These are phyloP conservation scores for Tamandua tetradactyla DNA, from an alignment of 2,797 vertebrate genomes.

Conservation along the genomic window DNA sequence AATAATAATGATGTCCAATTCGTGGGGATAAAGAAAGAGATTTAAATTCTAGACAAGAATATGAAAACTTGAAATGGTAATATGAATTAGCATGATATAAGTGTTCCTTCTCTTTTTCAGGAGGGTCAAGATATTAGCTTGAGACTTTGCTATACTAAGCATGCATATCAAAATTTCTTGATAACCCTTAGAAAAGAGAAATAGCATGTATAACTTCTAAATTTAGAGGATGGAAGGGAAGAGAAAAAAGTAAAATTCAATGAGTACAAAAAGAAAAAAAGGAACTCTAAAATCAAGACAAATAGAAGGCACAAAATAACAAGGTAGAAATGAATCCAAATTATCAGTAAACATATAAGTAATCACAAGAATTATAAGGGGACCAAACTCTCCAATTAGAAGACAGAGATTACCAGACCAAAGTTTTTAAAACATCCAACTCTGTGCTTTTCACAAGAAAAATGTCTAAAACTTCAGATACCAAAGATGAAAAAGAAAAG, in stretches of 20 bases:
- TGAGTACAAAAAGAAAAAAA: background rate
- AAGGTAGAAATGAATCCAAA: background rate
- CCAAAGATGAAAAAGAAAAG: background rate
- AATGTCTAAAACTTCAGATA: background rate
- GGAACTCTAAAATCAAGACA: background rate
- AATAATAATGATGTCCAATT: background rate
- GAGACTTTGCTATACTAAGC: background rate
- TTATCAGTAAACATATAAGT: background rate
- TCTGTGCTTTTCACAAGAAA: background rate
- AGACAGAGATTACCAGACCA: background rate
- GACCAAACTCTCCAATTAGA: background rate
- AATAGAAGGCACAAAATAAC: background rate
- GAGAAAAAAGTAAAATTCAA: constrained; percentile 1
- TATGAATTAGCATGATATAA: background rate
- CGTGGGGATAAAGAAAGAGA: background rate
- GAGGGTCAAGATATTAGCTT: background rate
- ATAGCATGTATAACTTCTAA: background rate
- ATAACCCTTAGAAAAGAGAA: background rate
- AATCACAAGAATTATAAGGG: background rate
- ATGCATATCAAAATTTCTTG: background rate
- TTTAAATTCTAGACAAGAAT: background rate
- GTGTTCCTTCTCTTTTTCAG: background rate
- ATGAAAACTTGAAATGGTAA: background rate
- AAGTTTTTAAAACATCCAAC: background rate
- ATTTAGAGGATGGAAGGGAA: too few species aligned